phyloP scores from a whole-genome alignment of 2,797 vertebrate species.

The Crenuchus spilurus region DNA sequence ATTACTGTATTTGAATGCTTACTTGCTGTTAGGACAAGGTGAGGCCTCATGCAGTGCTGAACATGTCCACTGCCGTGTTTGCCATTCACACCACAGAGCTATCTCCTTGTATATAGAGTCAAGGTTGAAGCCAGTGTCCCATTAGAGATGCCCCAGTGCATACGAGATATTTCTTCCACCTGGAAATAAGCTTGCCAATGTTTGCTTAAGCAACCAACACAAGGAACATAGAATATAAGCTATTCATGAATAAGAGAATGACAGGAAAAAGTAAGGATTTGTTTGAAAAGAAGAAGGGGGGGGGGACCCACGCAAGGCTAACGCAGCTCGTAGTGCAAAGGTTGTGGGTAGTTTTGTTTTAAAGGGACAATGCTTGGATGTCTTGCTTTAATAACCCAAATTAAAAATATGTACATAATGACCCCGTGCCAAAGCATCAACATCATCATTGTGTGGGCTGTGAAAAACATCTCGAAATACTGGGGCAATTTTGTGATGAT shows the following conservation, averaged over 20 bases:
- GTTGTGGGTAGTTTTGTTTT: slow-evolving; percentile 6
- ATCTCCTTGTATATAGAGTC: slow-evolving; percentile 55
- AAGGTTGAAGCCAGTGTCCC: slow-evolving; percentile 44
- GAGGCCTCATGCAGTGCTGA: slow-evolving; percentile 34
- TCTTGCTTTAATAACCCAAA: not conserved
- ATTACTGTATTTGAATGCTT: no score
- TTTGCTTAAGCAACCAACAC: slow-evolving; percentile 33
- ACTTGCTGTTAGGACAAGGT: no score
- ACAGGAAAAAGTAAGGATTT: slow-evolving; percentile 21
- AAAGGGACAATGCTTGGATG: not conserved
- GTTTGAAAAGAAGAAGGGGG: not conserved
- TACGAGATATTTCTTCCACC: slow-evolving; percentile 25
- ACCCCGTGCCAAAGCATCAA: not conserved
- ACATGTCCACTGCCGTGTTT: slow-evolving; percentile 47
- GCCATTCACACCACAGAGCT: slow-evolving; percentile 43
- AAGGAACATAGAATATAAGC: slow-evolving; percentile 32
- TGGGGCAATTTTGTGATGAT: not conserved
- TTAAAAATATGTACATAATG: not conserved
- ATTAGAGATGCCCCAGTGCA: slow-evolving; percentile 53
- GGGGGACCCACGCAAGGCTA: not conserved
- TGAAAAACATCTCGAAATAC: slow-evolving; percentile 8
- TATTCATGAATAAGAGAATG: slow-evolving; percentile 44
- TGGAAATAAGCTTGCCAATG: slow-evolving; percentile 50
- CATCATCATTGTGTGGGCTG: not conserved
- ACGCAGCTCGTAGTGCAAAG: not conserved